These are phyloP conservation scores for Mycalesis mineus DNA, from an alignment of 2,888 invertebrate genomes.

Conservation along the genomic window DNA sequence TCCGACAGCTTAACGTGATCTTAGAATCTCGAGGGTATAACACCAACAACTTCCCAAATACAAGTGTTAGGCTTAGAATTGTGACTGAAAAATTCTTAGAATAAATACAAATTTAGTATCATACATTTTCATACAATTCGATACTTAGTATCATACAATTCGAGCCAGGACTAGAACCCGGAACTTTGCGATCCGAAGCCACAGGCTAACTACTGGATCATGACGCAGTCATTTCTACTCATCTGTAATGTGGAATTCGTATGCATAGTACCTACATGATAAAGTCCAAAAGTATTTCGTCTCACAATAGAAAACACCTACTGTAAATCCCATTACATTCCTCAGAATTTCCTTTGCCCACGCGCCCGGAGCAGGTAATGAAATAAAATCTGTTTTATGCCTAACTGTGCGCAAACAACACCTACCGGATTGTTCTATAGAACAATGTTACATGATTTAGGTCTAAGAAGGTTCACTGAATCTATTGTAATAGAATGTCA, in stretches of 20 bases:
- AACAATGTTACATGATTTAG: neutral
- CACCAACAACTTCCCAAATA: too few relatives aligned
- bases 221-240: too few relatives aligned
- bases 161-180: too few relatives aligned
- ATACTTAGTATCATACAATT: too few relatives aligned
- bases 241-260: too few relatives aligned
- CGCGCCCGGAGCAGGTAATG: constrained; percentile 10
- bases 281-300: neutral
- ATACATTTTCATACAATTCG: neutral
- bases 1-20: too few relatives aligned
- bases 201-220: too few relatives aligned
- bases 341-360: constrained; percentile 3
- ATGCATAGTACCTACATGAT: neutral
- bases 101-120: too few relatives aligned
- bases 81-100: too few relatives aligned
- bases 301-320: neutral
- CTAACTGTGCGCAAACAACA: constrained; percentile 3
- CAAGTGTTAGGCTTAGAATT: too few relatives aligned
- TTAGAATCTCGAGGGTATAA: too few relatives aligned
- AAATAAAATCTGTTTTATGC: constrained; percentile 19
- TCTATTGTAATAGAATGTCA: neutral
- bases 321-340: constrained; percentile 9
- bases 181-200: too few relatives aligned
- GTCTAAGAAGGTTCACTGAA: neutral
- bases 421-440: neutral